Evolutionary conservation across 2,113 vertebrate genomes (phyloP).

Genomic region (Oenanthe melanoleuca): DNA sequence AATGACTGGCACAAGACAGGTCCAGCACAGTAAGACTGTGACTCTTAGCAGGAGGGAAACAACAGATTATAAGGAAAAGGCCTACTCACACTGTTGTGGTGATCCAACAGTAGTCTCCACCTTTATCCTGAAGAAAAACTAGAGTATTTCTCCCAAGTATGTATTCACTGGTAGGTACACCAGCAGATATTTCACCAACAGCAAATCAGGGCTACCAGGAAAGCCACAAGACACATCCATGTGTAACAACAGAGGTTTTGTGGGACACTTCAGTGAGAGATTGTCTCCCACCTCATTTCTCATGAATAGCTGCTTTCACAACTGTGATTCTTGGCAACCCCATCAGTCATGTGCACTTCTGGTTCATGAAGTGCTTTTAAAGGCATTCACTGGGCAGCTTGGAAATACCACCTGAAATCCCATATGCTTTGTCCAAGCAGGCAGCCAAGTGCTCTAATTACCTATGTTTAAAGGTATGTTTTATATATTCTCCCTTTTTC

Average conservation of each 20-base stretch:
- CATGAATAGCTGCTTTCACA: not conserved
- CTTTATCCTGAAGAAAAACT: not conserved
- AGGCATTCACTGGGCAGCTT: not conserved
- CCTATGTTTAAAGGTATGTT: not conserved
- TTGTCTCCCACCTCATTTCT: not conserved
- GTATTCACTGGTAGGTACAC: not conserved
- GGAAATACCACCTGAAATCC: not conserved
- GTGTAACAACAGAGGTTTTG: not conserved
- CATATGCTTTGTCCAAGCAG: not conserved
- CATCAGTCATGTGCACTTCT: not conserved
- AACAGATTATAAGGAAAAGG: not conserved
- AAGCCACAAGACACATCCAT: not conserved
- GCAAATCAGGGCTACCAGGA: not conserved
- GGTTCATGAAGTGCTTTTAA: not conserved
- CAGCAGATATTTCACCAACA: not conserved
- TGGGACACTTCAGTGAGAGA: not conserved
- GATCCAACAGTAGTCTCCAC: not conserved
- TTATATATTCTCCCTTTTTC: rapidly evolving
- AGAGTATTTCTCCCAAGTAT: not conserved
- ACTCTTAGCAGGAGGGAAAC: not conserved
- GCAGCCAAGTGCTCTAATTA: not conserved
- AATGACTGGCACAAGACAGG: not conserved
- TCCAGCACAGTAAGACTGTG: not conserved
- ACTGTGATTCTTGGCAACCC: not conserved
- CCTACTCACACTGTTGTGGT: not conserved